These are phyloP conservation scores for Archocentrus centrarchus DNA, from an alignment of 2,113 vertebrate genomes.

Conservation along the genomic window DNA sequence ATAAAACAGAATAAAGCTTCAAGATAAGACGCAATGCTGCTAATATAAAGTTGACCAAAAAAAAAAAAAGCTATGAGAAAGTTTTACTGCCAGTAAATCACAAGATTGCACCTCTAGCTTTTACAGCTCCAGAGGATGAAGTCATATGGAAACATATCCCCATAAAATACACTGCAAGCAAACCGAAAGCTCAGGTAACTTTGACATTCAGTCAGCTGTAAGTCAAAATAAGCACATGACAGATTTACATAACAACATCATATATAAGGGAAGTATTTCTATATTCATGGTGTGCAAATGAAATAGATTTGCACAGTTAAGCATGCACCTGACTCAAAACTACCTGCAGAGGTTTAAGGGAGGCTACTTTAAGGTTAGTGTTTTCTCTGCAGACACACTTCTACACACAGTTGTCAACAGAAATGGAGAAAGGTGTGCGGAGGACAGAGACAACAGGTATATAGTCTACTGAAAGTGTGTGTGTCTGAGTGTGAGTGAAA, in stretches of 20 bases:
- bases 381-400: neutral
- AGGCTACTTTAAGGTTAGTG: neutral
- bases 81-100: neutral
- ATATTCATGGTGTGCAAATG: neutral
- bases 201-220: neutral
- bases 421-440: neutral
- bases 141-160: neutral
- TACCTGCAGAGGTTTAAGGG: neutral
- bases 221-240: neutral
- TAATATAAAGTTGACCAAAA: neutral
- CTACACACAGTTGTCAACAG: neutral
- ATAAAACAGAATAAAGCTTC: neutral
- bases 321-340: neutral
- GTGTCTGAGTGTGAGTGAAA: neutral
- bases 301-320: neutral
- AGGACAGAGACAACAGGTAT: neutral
- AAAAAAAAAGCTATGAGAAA: neutral
- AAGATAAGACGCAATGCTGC: neutral
- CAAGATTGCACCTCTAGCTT: neutral
- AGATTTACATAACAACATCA: neutral
- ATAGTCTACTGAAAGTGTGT: neutral
- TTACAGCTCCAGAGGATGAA: conserved; percentile 16
- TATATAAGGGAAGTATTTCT: neutral
- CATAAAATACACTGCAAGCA: neutral
- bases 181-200: neutral